A percentile compares a stretch with the other conserved stretches of the same genome.
These are phyloP conservation scores for Nycticebus coucang DNA, from an alignment of 2,113 vertebrate species.

Conservation along the genomic window DNA sequence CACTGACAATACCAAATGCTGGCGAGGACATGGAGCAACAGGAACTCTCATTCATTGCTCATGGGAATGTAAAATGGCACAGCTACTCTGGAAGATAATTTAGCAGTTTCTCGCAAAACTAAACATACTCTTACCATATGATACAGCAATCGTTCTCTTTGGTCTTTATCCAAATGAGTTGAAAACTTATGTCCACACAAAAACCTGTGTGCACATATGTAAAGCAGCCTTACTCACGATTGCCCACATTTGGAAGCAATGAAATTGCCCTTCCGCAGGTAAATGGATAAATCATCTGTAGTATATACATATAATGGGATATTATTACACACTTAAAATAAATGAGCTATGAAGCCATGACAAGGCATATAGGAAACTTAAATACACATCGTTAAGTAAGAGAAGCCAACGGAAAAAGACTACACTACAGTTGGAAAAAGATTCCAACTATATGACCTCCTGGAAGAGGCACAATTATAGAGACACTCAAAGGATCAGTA, in stretches of 20 bases:
- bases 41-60: not conserved
- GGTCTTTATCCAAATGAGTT: conserved; percentile 43
- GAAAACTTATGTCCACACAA: conserved; percentile 43
- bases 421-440: too few relatives aligned
- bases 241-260: not conserved
- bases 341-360: not conserved
- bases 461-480: not conserved
- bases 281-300: not conserved
- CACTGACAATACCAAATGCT: not conserved
- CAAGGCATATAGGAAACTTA: not conserved
- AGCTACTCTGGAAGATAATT: not conserved
- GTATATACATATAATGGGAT: not conserved
- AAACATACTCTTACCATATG: conserved; percentile 41
- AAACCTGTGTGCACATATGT: not conserved
- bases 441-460: not conserved
- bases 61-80: not conserved
- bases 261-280: not conserved
- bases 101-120: not conserved
- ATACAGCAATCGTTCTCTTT: not conserved
- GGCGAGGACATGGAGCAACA: not conserved
- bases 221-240: not conserved
- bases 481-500: not conserved
- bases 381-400: not conserved
- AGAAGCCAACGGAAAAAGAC: not conserved
- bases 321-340: not conserved